A percentile compares a stretch with the other conserved stretches of the same genome.
Conservation (phyloP, 2,888 invertebrate genomes). For the Tethea ocularis region DNA sequence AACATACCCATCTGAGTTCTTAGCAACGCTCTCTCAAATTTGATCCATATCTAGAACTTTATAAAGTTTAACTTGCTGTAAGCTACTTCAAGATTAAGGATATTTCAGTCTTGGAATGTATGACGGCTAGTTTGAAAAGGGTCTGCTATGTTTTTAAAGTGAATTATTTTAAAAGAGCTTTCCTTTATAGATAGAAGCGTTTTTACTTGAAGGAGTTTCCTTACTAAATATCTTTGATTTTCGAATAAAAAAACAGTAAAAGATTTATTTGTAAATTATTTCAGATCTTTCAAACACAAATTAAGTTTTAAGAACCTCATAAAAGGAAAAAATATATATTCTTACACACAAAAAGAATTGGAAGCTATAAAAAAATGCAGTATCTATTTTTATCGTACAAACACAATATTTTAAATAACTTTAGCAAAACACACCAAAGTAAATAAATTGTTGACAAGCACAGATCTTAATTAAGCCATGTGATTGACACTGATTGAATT, state of each 20-base stretch:
- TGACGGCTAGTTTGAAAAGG: constrained; percentile 44
- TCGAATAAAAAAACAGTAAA: no score
- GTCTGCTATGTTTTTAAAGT: constrained; percentile 52
- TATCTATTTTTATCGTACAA: no score
- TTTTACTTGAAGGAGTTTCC: constrained; percentile 22
- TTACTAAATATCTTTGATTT: neutral
- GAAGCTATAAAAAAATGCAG: no score
- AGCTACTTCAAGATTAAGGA: constrained; percentile 8
- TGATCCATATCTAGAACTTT: constrained; percentile 11
- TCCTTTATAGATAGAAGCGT: constrained; percentile 25
- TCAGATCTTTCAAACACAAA: no score
- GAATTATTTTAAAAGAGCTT: constrained; percentile 51
- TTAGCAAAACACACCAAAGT: no score
- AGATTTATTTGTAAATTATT: no score
- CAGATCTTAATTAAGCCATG: constrained; percentile 25
- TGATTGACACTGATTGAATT: constrained; percentile 50
- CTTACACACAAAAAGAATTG: no score
- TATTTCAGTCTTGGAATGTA: constrained; percentile 12
- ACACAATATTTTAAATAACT: no score
- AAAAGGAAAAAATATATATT: no score
- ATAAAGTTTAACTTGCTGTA: constrained; percentile 11
- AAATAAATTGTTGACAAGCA: constrained; percentile 14
- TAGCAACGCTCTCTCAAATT: constrained; percentile 14
- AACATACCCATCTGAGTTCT: constrained; percentile 36
- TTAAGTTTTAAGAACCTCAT: no score